Base-by-base conservation (phyloP, 2,888 invertebrate genomes). In the Drosophila greeni region DNA sequence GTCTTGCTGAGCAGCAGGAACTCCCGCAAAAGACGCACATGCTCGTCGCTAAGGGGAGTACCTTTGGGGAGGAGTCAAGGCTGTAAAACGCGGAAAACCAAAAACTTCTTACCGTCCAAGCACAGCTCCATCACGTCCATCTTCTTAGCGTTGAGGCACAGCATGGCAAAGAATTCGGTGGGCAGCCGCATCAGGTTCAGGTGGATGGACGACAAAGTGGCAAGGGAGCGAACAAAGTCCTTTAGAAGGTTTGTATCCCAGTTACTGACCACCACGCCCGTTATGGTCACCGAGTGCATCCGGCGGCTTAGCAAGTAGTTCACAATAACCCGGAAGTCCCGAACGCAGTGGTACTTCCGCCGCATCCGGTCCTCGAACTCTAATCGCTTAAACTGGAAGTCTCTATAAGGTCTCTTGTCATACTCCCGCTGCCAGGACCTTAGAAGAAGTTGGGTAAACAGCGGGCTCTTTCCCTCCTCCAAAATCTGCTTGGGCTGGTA, bases 351-450 rank as follows among this genome's bases (percentile, higher is more conserved):
- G 57, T 80, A 86, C 0, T 12, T 7, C 11, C 88, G 79, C 5
- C 61, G 34, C 66, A 88, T 77, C 39, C 85, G 85, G 14, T 82
- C 39, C 64, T 86, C 82, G 45, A 87, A 88, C 16, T 81, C 74
- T 43, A 72, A 57, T n/a, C 75, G 73, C 26, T 75, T 73, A 43
- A 89, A 81, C 52, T 73, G 61, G 47, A 89, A 87, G 55, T 81
- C 40, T 0, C 55, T 29, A 60, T 86, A 89, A 0, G 88, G 89
- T 2, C 86, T 75, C 31, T 65, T 53, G 49, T 86, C 86, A 53
- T 87, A 87, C 75, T 87, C 87, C 8, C 86, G 82, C 71, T 88
- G 88, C 89, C 88, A 89, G 51, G 86, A 87, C 20, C 85, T 76
- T 3, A 89, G 70, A 49, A 89, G 68, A 18, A 87, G 52, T 0